Evolutionary conservation across 2,797 vertebrate species (phyloP), one percentile per base, ranked within the genome.

Genomic region (Lacerta bilineata): DNA sequence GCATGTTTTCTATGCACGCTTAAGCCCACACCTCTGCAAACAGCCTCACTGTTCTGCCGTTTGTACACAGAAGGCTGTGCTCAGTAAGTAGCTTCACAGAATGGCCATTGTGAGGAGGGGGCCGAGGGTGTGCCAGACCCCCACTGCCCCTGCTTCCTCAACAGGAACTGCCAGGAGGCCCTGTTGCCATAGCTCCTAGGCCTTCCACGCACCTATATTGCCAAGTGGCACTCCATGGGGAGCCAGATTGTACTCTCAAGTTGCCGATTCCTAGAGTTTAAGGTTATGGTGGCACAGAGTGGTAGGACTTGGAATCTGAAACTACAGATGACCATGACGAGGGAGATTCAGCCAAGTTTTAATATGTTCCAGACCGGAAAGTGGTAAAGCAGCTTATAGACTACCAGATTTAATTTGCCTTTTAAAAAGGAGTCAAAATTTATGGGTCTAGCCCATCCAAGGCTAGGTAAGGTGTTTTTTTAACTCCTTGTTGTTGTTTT

Each of bases 341-440:
- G 29, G 41, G 36, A 93, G 79, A 86, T 80, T 1, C 84, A 87
- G n/a, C 7, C 23, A 68, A 18, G 76, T 87, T 27, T 88, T 86
- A 85, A 83, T 33, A 83, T 33, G 36, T 89, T 91, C 55, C 3
- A 82, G 55, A 33, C 39, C 41, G 5, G 69, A 46, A 86, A 43
- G 59, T 25, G 36, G 25, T 43, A 43, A n/a, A 66, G 9, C 29
- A 43, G 7, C 15, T 29, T 1, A 50, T 29, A n/a, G 13, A 13
- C 15, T 17, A 78, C 82, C 89, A 72, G 88, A 83, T 89, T 83
- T 91, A 0, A 0, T 55, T 83, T 91, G 46, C 15, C 78, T 50
- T 91, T 88, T 20, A 27, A 69, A 89, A 72, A 36, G 36, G 68
- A 92, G 88, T 17, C 36, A 89, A 83, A 78, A 85, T 90, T 87